These are phyloP conservation scores for Oncorhynchus gorbuscha DNA, from an alignment of 2,113 vertebrate species.

Conservation along the genomic window DNA sequence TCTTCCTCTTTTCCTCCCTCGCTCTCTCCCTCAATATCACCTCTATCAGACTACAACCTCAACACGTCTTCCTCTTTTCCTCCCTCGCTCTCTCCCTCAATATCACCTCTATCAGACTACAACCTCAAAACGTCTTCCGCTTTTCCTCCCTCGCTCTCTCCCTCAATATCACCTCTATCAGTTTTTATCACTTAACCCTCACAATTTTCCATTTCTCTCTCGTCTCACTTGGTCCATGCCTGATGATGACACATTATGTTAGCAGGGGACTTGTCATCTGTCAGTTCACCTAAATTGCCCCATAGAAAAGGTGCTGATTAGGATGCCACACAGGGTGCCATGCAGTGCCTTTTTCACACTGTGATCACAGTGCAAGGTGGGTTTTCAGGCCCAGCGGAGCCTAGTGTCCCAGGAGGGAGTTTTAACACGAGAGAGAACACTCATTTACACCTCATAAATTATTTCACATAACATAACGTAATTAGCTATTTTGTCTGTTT, in stretches of 20 bases:
- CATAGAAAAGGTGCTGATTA: slow-evolving; percentile 67
- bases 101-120: too few relatives aligned
- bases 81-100: slow-evolving; percentile 27
- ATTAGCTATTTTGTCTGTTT: slow-evolving; percentile 17
- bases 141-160: slow-evolving; percentile 18
- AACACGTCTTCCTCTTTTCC: slow-evolving; percentile 19
- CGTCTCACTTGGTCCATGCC: slow-evolving; percentile 44
- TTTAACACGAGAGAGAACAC: neutral
- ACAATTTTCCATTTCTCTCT: neutral
- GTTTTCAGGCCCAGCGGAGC: slow-evolving; percentile 5
- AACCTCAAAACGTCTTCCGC: slow-evolving; percentile 22
- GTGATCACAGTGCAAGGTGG: slow-evolving; percentile 18
- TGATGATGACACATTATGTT: slow-evolving; percentile 54
- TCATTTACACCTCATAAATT: slow-evolving; percentile 45
- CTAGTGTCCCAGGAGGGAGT: slow-evolving; percentile 21
- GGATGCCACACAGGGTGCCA: slow-evolving; percentile 63
- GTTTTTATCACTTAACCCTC: too few relatives aligned
- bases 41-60: neutral
- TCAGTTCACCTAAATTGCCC: slow-evolving; percentile 57
- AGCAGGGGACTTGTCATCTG: slow-evolving; percentile 57
- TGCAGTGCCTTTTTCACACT: slow-evolving; percentile 44
- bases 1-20: slow-evolving; percentile 11
- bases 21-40: slow-evolving; percentile 22
- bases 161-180: neutral
- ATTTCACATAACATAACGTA: slow-evolving; percentile 8